A percentile compares a stretch with the other conserved stretches of the same genome.
phyloP scores from a whole-genome alignment of 2,113 vertebrate genomes.

The Condylura cristata region DNA sequence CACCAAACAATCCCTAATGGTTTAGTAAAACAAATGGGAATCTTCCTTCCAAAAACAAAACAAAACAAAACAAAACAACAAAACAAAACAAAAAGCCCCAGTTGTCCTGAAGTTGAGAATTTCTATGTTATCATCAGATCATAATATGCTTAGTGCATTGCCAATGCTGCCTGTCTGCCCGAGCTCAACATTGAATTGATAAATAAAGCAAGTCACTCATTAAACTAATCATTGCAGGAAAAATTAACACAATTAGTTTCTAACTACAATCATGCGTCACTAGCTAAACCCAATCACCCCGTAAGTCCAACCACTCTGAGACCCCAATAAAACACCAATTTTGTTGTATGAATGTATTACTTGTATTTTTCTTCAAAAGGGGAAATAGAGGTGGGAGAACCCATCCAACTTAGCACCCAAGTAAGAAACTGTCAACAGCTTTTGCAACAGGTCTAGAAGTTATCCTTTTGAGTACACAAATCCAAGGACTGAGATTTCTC shows the following conservation, averaged over 20 bases:
- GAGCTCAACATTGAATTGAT: conserved; percentile 89
- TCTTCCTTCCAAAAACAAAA: conserved; percentile 83
- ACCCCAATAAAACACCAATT: conserved; percentile 45
- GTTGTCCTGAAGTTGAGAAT: conserved; percentile 87
- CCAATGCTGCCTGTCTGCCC: conserved; percentile 99
- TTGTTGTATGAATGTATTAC: conserved; percentile 58
- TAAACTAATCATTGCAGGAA: conserved; percentile 83
- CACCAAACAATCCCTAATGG: conserved; percentile 83
- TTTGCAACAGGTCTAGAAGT: conserved; percentile 60
- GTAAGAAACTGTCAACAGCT: conserved; percentile 64
- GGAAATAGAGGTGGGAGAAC: neutral
- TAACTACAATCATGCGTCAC: conserved; percentile 86
- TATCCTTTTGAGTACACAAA: conserved; percentile 70
- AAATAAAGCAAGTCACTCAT: conserved; percentile 87
- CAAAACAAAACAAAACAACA: conserved; percentile 76
- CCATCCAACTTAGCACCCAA: conserved; percentile 64
- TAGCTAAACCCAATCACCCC: conserved; percentile 76
- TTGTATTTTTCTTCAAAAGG: conserved; percentile 52
- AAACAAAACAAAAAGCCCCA: conserved; percentile 58
- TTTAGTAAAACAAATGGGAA: conserved; percentile 83
- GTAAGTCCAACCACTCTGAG: conserved; percentile 56
- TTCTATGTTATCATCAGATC: conserved; percentile 84
- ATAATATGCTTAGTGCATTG: conserved; percentile 94
- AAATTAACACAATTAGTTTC: conserved; percentile 78
- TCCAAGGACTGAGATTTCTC: conserved; percentile 72